Base-by-base conservation (phyloP, 2,888 invertebrate species). In the Sthenelais limicola region DNA sequence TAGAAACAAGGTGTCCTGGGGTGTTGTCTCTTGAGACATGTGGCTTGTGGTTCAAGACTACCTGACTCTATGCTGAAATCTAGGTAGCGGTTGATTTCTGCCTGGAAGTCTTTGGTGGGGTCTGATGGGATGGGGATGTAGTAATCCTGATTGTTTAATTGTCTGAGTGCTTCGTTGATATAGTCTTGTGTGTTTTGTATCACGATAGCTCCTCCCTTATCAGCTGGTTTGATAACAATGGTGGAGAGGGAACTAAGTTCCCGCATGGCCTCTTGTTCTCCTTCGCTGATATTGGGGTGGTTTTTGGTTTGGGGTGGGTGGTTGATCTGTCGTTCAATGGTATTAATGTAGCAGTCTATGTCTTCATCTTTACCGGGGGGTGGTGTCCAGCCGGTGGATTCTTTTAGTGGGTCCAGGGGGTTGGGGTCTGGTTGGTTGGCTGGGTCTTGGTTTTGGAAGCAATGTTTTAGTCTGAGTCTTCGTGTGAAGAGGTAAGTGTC, bases 161-260 rank as follows among this genome's bases (percentile, higher is more conserved):
- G 58, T 58, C 58, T 2, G 32, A 28, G 12, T 30, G 58, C 58
- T 28, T 35, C 58, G 2, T 4, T 30, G 5, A 30, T 58, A 21
- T 58, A 58, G 32, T 30, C 2, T 12, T 30, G 3, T 2, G 32
- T 32, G 30, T 58, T 28, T 26, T 30, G 58, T 15, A 58, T 2
- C 5, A 58, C 58, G 3, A 58, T 18, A 21, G 58, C 58, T 18
- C 58, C 58, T 18, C 58, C 58, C 33, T 58, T 58, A 21, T 58
- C 58, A n/a, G 58, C 58, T 3, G 32, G 30, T 28, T 28, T 28
- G 18, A 58, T 58, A 7, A 58, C n/a, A 15, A 58, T 3, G 58
- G 30, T 32, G 4, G 24, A 5, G 33, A 32, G 21, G 58, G 24
- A 5, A 7, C 2, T 58, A 15, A 58, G 58, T 30, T 4, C 5